Percentiles rank a stretch among this genome's conserved stretches.
Evolutionary conservation across 2,888 invertebrate species (phyloP).

Genomic region (Sisyra terminalis): DNA sequence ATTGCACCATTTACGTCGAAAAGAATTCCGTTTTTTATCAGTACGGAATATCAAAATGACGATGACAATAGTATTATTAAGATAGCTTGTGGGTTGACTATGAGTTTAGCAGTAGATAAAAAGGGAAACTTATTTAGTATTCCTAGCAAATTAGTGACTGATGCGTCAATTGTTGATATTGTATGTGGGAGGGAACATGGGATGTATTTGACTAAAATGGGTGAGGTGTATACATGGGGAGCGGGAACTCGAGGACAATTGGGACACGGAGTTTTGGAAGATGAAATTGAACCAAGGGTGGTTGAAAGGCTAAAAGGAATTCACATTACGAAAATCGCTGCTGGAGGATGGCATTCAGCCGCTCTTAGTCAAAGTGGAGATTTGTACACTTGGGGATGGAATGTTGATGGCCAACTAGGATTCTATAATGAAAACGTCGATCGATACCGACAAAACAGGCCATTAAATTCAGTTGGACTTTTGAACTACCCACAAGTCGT

Average conservation of each 20-base stretch:
- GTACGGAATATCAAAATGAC: slow-evolving; percentile 13
- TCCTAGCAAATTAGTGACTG: slow-evolving; percentile 39
- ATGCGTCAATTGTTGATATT: slow-evolving; percentile 41
- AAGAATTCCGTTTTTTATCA: slow-evolving; percentile 13
- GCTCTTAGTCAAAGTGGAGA: slow-evolving; percentile 67
- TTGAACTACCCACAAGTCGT: slow-evolving; percentile 32
- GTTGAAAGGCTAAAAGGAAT: slow-evolving; percentile 64
- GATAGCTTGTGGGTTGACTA: slow-evolving; percentile 29
- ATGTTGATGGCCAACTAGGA: slow-evolving; percentile 74
- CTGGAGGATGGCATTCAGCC: slow-evolving; percentile 78
- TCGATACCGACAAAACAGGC: slow-evolving; percentile 13
- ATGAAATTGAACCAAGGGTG: slow-evolving; percentile 41
- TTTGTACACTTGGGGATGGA: slow-evolving; percentile 85
- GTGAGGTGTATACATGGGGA: slow-evolving; percentile 69
- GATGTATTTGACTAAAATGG: slow-evolving; percentile 47
- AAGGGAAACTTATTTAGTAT: slow-evolving; percentile 41
- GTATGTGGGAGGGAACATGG: slow-evolving; percentile 71
- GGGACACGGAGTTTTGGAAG: slow-evolving; percentile 57
- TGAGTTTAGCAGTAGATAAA: slow-evolving; percentile 28
- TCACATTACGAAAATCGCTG: slow-evolving; percentile 48
- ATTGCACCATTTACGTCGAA: slow-evolving; percentile 12
- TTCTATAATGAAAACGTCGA: slow-evolving; percentile 28
- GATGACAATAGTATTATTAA: slow-evolving; percentile 21
- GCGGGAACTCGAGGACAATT: slow-evolving; percentile 75
- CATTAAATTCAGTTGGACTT: slow-evolving; percentile 23